Conservation (phyloP, 1,140 invertebrate genomes). For the Grapholita molesta region DNA sequence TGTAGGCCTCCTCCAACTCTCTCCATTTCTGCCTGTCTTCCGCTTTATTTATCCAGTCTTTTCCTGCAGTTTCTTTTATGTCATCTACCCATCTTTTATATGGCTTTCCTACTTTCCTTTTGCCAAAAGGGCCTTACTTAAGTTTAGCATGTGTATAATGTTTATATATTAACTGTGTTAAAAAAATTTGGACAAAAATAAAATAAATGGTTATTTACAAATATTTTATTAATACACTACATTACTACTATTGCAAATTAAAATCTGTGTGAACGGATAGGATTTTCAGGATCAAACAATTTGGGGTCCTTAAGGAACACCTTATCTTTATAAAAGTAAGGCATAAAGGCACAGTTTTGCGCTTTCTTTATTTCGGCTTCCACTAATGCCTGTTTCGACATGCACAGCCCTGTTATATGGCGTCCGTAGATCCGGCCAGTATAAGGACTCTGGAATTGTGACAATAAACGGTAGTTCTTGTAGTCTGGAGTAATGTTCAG, state of each 20-base stretch:
- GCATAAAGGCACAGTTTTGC: conserved; percentile 87
- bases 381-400: conserved; percentile 84
- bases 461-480: conserved; percentile 94
- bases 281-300: conserved; percentile 91
- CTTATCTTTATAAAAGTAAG: conserved; percentile 86
- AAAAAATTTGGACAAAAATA: not conserved
- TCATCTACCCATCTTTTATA: too few relatives aligned
- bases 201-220: not conserved
- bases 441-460: conserved; percentile 96
- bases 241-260: conserved; percentile 54
- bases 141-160: too few relatives aligned
- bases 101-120: too few relatives aligned
- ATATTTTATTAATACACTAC: conserved; percentile 20
- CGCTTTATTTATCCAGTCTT: too few relatives aligned
- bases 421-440: conserved; percentile 94
- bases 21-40: too few relatives aligned
- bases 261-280: conserved; percentile 88
- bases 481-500: conserved; percentile 91
- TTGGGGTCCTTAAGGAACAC: conserved; percentile 90
- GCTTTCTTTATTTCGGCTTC: conserved; percentile 86
- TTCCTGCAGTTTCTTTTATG: too few relatives aligned
- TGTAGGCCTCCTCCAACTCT: too few relatives aligned
- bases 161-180: too few relatives aligned
- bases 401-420: conserved; percentile 94
- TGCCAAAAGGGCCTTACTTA: too few relatives aligned